Evolutionary conservation across 92 coral and sea anemone species (phyloP), one percentile per base, ranked within the genome.

Genomic region (Zoanthus gigantus): DNA sequence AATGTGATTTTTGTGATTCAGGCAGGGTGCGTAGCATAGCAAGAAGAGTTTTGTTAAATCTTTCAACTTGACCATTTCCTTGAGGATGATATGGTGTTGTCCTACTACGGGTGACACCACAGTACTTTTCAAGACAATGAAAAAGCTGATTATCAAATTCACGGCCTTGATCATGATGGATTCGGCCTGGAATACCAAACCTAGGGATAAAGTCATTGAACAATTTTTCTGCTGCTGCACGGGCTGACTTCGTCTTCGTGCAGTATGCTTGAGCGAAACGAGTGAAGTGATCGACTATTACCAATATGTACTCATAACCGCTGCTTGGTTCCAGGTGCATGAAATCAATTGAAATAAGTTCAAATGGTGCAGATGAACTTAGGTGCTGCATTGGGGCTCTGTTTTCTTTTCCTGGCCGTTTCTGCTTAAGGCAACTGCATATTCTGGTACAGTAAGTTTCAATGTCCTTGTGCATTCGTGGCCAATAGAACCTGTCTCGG

Each of bases 61-160:
- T 83, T 54, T 37, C 42, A 37, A 37, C 42, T 37, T 37, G 42
- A 37, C 42, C 42, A 37, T 37, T 37, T 37, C 42, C 91, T 83
- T 92, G 86, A 6, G 94, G 95, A 74, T 92, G 94, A 87, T 90
- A 90, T 7, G 95, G 94, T 16, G 93, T 87, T 2, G 93, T 92
- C 14, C 89, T 13, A 77, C 63, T 77, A 4, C 63, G 7, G 16
- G 1, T 11, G 13, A 85, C 81, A 18, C 92, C 92, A 69, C 85
- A 90, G 23, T 65, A 57, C 83, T 90, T 37, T 37, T 37, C 42
- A 37, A 37, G 42, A 37, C 42, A 37, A 37, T 37, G 42, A 37
- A 37, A 37, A 37, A 37, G 42, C 42, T 37, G 42, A 37, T 37
- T 37, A 37, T 37, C 42, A 37, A 37, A 37, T 37, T 89, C 89